Base-by-base conservation (phyloP, 2,113 vertebrate genomes). In the Nesogale talazaci region DNA sequence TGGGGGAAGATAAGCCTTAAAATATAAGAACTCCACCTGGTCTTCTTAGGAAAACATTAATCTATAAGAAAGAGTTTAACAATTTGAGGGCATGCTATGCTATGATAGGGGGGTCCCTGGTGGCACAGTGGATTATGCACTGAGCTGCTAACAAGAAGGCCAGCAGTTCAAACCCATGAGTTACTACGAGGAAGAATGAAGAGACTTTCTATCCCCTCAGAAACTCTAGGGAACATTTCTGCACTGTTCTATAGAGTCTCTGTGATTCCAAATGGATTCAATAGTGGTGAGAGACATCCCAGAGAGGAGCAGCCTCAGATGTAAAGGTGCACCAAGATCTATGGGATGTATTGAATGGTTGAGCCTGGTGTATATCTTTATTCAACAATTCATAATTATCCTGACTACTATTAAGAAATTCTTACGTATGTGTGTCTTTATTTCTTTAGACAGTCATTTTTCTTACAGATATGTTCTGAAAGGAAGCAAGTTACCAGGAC, bases 391-490 rank as follows among this genome's bases (percentile, higher is more conserved):
- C 11, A 36, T 72, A 20, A 36, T 72, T 72, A 36, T 72, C 20
- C 36, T 14, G 27, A 16, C 25, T 70, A 70, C 34, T 72, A 72
- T 72, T 72, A 36, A 36, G 8, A 20, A 20, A 72, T 52, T 52
- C 11, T 70, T 34, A 69, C 36, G 12, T 17, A 38, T 34, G 20
- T 72, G 3, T 69, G 27, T 72, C n/a, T 10, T 67, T 67, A 29
- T 67, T 83, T 86, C 52, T 57, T 81, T 59, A 74, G 31, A 67
- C 75, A 90, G 52, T n/a, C n/a, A 31, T 88, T 31, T 16, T 56
- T 75, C 78, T 57, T 85, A 79, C 46, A 93, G 38, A 61, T 27
- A 36, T 36, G 82, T 65, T 65, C 78, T 91, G 75, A 56, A 89
- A 78, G 46, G n/a, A 74, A 29, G 61, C 36, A 36, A 15, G 70